Conservation (phyloP, 2,113 vertebrate genomes). For the Scytalopus superciliaris region DNA sequence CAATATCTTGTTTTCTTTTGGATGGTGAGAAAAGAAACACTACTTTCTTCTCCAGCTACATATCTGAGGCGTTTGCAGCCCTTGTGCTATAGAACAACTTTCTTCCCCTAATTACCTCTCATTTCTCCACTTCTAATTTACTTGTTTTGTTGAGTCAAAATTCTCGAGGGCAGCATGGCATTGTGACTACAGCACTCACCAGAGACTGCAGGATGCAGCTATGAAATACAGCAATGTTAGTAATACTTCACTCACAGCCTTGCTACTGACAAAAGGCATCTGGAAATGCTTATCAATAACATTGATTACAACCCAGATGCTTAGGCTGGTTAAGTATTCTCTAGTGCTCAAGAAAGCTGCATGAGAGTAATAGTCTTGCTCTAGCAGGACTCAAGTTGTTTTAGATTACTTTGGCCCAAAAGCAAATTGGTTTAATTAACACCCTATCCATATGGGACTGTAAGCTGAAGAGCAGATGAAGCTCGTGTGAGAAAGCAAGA, state of each 20-base stretch:
- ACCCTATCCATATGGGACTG: not conserved
- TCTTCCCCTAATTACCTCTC: not conserved
- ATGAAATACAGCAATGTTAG: not conserved
- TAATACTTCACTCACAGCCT: not conserved
- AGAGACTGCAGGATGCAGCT: not conserved
- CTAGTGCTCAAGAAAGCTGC: not conserved
- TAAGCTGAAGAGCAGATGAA: not conserved
- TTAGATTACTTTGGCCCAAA: conserved; percentile 39
- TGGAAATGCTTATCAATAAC: conserved; percentile 43
- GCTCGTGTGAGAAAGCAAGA: not conserved
- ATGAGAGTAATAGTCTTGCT: not conserved
- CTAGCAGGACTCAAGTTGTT: not conserved
- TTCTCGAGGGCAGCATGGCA: not conserved
- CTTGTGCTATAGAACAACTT: not conserved
- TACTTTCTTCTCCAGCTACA: not conserved
- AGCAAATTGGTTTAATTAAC: conserved; percentile 58
- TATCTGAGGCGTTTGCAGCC: not conserved
- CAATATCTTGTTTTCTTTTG: not conserved
- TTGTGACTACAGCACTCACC: not conserved
- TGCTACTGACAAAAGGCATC: not conserved
- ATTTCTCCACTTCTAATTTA: conserved; percentile 24
- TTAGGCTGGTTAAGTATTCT: not conserved
- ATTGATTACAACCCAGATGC: conserved; percentile 17
- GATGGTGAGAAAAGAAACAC: not conserved
- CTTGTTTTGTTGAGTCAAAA: not conserved